These are phyloP conservation scores for Tiliacea citrago DNA, from an alignment of 2,888 invertebrate species.

Conservation along the genomic window DNA sequence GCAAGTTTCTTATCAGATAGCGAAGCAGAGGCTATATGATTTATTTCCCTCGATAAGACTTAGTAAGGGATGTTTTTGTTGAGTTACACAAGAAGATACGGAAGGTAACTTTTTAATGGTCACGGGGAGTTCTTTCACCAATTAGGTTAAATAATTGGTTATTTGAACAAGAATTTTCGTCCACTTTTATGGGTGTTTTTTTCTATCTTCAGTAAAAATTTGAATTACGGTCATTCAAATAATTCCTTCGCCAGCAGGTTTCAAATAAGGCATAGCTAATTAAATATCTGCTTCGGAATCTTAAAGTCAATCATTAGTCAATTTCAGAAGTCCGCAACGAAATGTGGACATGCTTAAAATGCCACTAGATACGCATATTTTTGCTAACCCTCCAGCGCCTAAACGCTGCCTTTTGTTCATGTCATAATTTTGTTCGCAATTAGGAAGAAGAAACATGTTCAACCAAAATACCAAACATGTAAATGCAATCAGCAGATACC, in stretches of 20 bases:
- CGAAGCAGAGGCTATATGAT: conserved; percentile 76
- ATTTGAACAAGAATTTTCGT: conserved; percentile 13
- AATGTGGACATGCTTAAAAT: neutral
- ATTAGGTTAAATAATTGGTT: conserved; percentile 46
- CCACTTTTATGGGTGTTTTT: neutral
- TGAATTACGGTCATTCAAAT: neutral
- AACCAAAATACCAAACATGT: conserved; percentile 31
- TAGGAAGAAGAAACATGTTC: neutral
- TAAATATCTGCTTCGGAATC: neutral
- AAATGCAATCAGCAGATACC: conserved; percentile 39
- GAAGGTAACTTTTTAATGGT: conserved; percentile 46
- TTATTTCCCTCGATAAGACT: conserved; percentile 79
- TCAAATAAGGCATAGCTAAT: neutral
- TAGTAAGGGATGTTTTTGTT: conserved; percentile 70
- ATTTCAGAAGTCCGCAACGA: neutral
- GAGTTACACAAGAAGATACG: conserved; percentile 58
- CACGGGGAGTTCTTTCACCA: conserved; percentile 21
- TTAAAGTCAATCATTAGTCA: neutral
- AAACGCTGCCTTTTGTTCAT: neutral
- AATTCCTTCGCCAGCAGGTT: neutral
- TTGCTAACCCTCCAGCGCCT: too few species aligned
- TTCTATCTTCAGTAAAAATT: neutral
- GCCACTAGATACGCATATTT: neutral
- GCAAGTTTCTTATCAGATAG: conserved; percentile 71
- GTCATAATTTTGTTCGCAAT: neutral